Evolutionary conservation across 2,113 vertebrate genomes (phyloP).

Genomic region (Anolis sagrei): DNA sequence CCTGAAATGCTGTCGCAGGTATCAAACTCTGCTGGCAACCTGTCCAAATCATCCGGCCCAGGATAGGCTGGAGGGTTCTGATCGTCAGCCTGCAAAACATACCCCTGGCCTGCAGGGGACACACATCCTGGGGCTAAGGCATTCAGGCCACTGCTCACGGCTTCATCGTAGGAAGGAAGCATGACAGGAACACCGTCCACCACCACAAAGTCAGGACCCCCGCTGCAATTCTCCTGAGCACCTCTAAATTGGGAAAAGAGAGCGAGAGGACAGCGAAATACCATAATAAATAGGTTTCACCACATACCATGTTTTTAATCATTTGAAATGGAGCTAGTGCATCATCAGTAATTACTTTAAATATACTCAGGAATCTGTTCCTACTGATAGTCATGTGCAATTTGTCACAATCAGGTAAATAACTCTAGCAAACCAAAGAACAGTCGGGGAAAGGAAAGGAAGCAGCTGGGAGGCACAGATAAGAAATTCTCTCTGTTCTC

Average conservation of each 20-base stretch:
- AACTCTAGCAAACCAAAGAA: conserved; percentile 1
- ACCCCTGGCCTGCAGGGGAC: conserved; percentile 71
- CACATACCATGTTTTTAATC: conserved; percentile 4
- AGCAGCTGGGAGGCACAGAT: conserved; percentile 39
- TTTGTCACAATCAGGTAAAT: neutral
- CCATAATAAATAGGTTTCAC: neutral
- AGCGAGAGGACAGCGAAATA: neutral
- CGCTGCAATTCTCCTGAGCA: conserved; percentile 74
- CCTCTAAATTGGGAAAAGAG: conserved; percentile 67
- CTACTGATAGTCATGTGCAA: conserved; percentile 19
- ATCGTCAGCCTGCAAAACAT: conserved; percentile 75
- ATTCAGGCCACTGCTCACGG: conserved; percentile 75
- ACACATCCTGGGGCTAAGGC: conserved; percentile 74
- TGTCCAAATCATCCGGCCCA: conserved; percentile 71
- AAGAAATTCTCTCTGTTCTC: conserved; percentile 26
- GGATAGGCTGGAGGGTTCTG: conserved; percentile 87
- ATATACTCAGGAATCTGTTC: neutral
- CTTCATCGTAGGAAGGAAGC: conserved; percentile 89
- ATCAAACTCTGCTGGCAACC: conserved; percentile 70
- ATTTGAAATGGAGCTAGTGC: conserved; percentile 27
- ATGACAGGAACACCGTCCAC: conserved; percentile 87
- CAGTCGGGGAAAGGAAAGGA: conserved; percentile 19
- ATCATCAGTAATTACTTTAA: conserved; percentile 2
- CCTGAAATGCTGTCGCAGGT: conserved; percentile 70
- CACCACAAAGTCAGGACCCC: conserved; percentile 83